A percentile compares a stretch with the other conserved stretches of the same genome.
Evolutionary conservation across 2,113 vertebrate species (phyloP).

Genomic region (Todiramphus saurophagus): DNA sequence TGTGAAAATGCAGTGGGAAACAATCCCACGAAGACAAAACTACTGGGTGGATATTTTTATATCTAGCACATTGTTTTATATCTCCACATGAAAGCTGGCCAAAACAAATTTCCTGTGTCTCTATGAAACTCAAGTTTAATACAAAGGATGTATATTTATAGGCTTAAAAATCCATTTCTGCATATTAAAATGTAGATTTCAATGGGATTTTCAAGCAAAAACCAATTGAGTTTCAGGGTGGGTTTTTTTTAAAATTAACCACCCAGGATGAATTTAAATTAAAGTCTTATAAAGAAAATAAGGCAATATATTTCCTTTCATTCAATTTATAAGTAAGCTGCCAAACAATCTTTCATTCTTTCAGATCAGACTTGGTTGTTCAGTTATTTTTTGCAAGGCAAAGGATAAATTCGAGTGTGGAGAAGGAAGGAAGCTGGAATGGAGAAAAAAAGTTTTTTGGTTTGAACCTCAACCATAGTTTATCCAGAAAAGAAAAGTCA

Average conservation of each 20-base stretch:
- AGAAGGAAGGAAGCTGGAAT: neutral
- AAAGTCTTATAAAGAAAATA: neutral
- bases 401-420: neutral
- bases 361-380: neutral
- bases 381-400: neutral
- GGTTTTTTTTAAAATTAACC: neutral
- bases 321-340: neutral
- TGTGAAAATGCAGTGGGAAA: neutral
- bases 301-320: neutral
- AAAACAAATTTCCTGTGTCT: neutral
- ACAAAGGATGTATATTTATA: neutral
- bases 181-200: neutral
- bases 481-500: neutral
- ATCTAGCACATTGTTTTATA: neutral
- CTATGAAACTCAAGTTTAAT: neutral
- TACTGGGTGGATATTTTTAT: neutral
- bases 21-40: neutral
- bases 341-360: neutral
- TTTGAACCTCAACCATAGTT: neutral
- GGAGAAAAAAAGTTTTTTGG: neutral
- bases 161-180: neutral
- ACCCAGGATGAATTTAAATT: neutral
- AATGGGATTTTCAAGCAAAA: neutral
- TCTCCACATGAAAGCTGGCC: neutral
- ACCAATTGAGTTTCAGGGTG: neutral